Conservation (phyloP, 2,797 vertebrate genomes). For the Mormyrus proboscirostris region DNA sequence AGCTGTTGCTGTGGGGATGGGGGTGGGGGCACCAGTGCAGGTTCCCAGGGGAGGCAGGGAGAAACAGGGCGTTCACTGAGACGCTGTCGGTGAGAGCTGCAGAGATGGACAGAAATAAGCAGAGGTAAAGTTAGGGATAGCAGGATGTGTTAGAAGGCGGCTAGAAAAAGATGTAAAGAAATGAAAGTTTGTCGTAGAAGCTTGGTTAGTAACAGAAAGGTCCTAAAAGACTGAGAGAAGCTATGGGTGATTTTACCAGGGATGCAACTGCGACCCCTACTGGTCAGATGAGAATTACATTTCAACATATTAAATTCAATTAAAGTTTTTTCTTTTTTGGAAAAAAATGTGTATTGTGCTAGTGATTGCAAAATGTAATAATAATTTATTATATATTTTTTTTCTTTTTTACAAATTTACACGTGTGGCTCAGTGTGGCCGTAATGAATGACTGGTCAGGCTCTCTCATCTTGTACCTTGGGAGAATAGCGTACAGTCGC, state of each 20-base stretch:
- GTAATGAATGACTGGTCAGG: not conserved
- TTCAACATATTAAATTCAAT: not conserved
- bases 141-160: not conserved
- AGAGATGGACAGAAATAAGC: slow-evolving; percentile 30
- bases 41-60: slow-evolving; percentile 34
- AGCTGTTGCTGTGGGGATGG: slow-evolving; percentile 53
- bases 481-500: not conserved
- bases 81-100: slow-evolving; percentile 42
- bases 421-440: not conserved
- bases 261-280: not conserved
- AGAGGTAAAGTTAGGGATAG: not conserved
- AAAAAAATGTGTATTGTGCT: not conserved
- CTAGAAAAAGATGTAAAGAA: not conserved
- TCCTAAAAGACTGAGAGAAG: not conserved
- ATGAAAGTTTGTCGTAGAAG: not conserved
- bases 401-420: not conserved
- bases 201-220: not conserved
- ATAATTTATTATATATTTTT: not conserved
- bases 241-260: not conserved
- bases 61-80: slow-evolving; percentile 40
- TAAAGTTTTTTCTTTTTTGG: not conserved
- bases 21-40: slow-evolving; percentile 29
- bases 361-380: not conserved
- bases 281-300: not conserved
- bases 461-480: not conserved